These are phyloP conservation scores for Synergus umbraculus DNA, from an alignment of 2,888 invertebrate species.

Conservation along the genomic window DNA sequence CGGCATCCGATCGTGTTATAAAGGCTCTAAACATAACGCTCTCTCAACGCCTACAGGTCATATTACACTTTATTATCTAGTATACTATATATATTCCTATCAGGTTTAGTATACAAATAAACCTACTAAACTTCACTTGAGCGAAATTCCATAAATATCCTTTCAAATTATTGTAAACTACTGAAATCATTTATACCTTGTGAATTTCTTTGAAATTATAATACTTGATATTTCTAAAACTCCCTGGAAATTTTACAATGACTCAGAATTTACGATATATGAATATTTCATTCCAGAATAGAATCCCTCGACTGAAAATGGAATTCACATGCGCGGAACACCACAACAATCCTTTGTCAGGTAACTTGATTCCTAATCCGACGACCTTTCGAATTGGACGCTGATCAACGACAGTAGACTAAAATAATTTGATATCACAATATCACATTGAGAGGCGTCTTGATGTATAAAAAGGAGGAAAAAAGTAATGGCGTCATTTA, in stretches of 20 bases:
- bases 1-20: constrained; percentile 28
- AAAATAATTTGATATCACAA: constrained; percentile 40
- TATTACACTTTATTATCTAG: constrained; percentile 31
- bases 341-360: constrained; percentile 10
- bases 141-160: background rate
- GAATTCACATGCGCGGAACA: background rate
- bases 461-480: constrained; percentile 19
- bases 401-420: constrained; percentile 13
- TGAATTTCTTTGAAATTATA: background rate
- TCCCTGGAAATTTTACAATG: too few species aligned
- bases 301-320: background rate
- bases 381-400: background rate
- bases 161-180: too few species aligned
- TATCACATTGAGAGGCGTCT: constrained; percentile 18
- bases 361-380: background rate
- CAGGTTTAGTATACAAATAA: background rate
- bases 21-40: constrained; percentile 31
- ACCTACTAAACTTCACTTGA: constrained; percentile 8
- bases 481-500: constrained; percentile 35
- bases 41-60: constrained; percentile 33
- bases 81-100: background rate
- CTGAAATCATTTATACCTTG: too few species aligned
- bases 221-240: background rate
- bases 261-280: too few species aligned
- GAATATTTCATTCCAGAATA: background rate